phyloP scores from a whole-genome alignment of 2,113 vertebrate genomes.

The Pteropus alecto region DNA sequence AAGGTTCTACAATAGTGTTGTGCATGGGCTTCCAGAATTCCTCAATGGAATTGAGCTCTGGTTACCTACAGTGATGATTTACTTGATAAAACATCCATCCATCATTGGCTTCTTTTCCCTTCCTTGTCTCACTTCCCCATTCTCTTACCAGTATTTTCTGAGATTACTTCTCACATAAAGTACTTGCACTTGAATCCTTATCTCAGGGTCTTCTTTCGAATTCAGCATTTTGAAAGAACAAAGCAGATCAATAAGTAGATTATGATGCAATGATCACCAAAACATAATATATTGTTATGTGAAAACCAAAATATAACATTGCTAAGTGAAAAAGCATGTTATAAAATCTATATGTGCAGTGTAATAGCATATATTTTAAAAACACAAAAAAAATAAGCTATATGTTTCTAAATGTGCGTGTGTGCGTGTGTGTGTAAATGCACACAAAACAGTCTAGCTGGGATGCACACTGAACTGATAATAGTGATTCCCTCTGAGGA shows the following conservation, averaged over 20 bases:
- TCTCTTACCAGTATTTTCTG: background rate
- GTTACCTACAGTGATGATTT: background rate
- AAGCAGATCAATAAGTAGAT: background rate
- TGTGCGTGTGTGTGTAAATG: background rate
- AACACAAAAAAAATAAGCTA: background rate
- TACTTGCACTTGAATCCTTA: background rate
- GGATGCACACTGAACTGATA: background rate
- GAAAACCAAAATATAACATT: background rate
- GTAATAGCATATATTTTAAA: background rate
- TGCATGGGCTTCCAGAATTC: background rate
- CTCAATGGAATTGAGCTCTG: background rate
- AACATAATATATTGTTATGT: background rate
- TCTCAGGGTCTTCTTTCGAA: background rate
- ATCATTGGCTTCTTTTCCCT: background rate
- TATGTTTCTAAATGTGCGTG: background rate
- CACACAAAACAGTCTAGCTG: background rate
- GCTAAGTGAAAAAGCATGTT: background rate
- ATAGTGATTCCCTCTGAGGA: background rate
- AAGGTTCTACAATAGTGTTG: background rate
- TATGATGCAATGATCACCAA: background rate
- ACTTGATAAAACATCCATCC: background rate
- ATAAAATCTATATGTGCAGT: background rate
- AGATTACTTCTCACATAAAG: background rate
- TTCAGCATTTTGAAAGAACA: background rate
- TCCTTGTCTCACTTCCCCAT: background rate